These are phyloP conservation scores for Calliopum simillimum DNA, from an alignment of 2,888 invertebrate genomes.

Conservation along the genomic window DNA sequence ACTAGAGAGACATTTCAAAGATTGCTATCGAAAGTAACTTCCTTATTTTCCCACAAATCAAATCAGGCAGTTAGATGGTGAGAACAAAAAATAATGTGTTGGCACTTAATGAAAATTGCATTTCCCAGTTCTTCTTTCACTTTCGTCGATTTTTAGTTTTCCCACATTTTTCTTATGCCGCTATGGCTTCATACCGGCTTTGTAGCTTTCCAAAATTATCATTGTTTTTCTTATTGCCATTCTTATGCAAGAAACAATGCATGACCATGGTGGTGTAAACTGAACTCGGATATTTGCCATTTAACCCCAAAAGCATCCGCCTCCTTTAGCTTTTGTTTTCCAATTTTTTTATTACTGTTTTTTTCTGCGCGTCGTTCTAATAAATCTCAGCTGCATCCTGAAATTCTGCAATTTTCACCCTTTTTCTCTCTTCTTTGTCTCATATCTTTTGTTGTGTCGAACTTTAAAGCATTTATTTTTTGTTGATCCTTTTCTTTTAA, in stretches of 20 bases:
- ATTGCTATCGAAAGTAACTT: not conserved
- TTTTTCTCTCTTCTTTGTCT: not conserved
- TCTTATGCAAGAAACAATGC: not conserved
- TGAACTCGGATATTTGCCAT: constrained; percentile 28
- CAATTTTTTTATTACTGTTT: too few species aligned
- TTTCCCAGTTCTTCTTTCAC: not conserved
- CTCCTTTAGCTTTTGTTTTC: not conserved
- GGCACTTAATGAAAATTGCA: constrained; percentile 27
- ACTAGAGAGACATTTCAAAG: too few species aligned
- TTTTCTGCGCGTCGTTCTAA: constrained; percentile 11
- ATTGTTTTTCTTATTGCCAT: not conserved
- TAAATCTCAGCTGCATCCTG: constrained; percentile 24
- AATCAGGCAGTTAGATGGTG: not conserved
- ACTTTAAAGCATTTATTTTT: not conserved
- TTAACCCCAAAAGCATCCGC: constrained; percentile 33
- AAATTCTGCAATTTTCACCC: not conserved
- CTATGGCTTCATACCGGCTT: not conserved
- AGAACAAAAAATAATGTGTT: not conserved
- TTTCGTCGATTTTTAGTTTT: not conserved
- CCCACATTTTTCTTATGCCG: not conserved
- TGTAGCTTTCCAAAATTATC: not conserved
- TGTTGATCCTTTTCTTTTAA: not conserved
- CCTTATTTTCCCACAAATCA: not conserved
- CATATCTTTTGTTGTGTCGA: not conserved
- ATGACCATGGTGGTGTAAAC: not conserved